phyloP scores from a whole-genome alignment of 2,113 vertebrate species.

The Rhinogobius similis region DNA sequence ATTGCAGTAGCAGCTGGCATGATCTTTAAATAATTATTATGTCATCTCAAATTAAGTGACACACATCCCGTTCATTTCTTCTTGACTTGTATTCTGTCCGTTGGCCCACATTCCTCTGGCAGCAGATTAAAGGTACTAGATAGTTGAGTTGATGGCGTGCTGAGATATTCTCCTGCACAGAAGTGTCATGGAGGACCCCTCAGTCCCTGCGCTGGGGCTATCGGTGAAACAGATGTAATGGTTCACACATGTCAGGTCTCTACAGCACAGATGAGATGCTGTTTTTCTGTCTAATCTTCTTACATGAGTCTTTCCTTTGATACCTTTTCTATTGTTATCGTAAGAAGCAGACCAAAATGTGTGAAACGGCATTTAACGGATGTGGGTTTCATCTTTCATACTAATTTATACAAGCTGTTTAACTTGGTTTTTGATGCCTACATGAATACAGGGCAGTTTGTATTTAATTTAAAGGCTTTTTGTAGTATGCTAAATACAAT shows the following conservation, averaged over 20 bases:
- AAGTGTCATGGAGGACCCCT: slow-evolving; percentile 15
- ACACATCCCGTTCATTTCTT: neutral
- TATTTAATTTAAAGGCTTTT: neutral
- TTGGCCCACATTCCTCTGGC: slow-evolving; percentile 34
- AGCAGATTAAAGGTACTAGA: slow-evolving; percentile 34
- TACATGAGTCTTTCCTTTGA: slow-evolving; percentile 14
- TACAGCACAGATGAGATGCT: slow-evolving; percentile 34
- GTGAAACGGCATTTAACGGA: slow-evolving; percentile 3
- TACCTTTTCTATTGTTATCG: slow-evolving; percentile 6
- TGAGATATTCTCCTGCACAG: neutral
- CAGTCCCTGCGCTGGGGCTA: slow-evolving; percentile 24
- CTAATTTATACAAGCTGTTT: neutral
- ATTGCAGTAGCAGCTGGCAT: neutral
- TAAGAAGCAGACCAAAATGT: neutral
- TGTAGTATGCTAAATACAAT: no score
- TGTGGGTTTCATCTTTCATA: neutral
- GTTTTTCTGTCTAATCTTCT: slow-evolving; percentile 31
- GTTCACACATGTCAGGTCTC: slow-evolving; percentile 59
- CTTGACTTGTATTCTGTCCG: neutral
- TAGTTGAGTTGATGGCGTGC: slow-evolving; percentile 22
- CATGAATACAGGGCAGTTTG: neutral
- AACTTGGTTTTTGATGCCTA: neutral
- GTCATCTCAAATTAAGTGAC: neutral
- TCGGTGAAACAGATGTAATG: slow-evolving; percentile 54
- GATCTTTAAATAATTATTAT: neutral